Conservation (phyloP, 2,113 vertebrate genomes). For the Salvelinus namaycush region DNA sequence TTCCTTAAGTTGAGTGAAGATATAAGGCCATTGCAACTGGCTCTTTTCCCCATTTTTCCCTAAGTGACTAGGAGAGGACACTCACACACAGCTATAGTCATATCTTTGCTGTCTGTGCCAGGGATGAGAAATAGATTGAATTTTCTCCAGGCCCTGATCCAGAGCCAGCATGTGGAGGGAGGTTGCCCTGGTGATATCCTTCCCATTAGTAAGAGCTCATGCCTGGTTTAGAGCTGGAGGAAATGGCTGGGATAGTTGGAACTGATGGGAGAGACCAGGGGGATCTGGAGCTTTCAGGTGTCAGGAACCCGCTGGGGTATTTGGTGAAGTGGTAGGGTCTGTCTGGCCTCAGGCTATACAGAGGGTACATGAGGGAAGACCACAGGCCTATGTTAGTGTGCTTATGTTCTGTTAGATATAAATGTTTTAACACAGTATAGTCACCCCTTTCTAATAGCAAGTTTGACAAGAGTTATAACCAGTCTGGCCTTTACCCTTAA, state of each 20-base stretch:
- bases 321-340: no score
- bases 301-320: background rate
- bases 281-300: background rate
- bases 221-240: background rate
- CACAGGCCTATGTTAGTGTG: no score
- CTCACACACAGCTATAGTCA: background rate
- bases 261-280: background rate
- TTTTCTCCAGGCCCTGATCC: constrained; percentile 33
- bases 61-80: background rate
- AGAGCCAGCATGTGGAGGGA: constrained; percentile 7
- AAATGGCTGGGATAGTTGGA: no score
- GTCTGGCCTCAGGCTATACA: background rate
- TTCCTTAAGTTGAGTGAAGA: constrained; percentile 56
- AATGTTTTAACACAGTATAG: no score
- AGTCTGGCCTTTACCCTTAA: background rate
- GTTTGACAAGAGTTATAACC: background rate
- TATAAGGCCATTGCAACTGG: constrained; percentile 33
- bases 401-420: no score
- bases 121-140: constrained; percentile 39
- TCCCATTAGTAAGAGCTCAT: constrained; percentile 3
- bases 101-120: background rate
- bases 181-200: constrained; percentile 27
- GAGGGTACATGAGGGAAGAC: no score
- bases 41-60: no score
- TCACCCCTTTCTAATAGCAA: background rate